A percentile compares a stretch with the other conserved stretches of the same genome.
Evolutionary conservation across 2,797 vertebrate species (phyloP).

Genomic region (Astyanax mexicanus): DNA sequence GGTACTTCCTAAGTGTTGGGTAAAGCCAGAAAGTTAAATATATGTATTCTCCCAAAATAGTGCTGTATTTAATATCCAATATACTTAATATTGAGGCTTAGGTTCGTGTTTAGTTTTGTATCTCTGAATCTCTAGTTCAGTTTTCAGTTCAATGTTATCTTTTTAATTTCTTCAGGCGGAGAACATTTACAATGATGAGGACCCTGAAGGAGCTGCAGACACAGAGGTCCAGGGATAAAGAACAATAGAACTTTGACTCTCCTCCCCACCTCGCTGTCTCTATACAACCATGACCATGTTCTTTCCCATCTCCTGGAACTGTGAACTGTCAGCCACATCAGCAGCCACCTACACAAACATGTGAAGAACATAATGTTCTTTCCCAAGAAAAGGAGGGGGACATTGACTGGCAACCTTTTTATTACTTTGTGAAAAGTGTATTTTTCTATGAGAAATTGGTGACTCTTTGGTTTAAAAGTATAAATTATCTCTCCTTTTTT

Average conservation of each 20-base stretch:
- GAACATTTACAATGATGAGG: slow-evolving; percentile 98
- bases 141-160: not conserved
- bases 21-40: no score
- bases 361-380: slow-evolving; percentile 32
- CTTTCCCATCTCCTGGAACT: slow-evolving; percentile 36
- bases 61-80: no score
- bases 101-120: no score
- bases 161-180: slow-evolving; percentile 83
- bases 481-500: slow-evolving; percentile 13
- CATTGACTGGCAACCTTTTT: slow-evolving; percentile 48
- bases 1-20: no score
- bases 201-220: slow-evolving; percentile 94
- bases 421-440: slow-evolving; percentile 62
- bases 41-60: no score
- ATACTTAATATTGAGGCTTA: no score
- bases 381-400: slow-evolving; percentile 29
- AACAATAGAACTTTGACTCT: not conserved
- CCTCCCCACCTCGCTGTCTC: slow-evolving; percentile 15
- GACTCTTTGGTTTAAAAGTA: slow-evolving; percentile 40
- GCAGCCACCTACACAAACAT: slow-evolving; percentile 15
- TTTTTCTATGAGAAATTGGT: slow-evolving; percentile 65
- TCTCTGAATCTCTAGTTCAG: not conserved
- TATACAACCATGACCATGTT: slow-evolving; percentile 41
- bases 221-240: slow-evolving; percentile 91
- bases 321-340: slow-evolving; percentile 48